Percentiles rank a stretch among this genome's conserved stretches.
Conservation (phyloP, 2,888 invertebrate genomes). For the Agrochola litura region DNA sequence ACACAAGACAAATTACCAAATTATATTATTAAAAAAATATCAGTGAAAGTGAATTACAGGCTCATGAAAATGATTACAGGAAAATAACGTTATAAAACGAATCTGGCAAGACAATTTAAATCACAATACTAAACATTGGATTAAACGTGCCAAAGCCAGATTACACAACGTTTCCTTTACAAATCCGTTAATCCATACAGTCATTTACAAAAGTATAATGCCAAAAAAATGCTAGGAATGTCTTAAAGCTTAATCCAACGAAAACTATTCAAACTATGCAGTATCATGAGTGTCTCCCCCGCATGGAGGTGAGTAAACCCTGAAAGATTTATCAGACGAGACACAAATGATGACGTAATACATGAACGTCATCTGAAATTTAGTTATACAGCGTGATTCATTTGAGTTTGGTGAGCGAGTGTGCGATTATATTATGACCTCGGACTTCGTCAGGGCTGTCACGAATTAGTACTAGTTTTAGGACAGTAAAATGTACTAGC, state of each 20-base stretch:
- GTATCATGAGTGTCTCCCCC: constrained; percentile 54
- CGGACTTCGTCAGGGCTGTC: constrained; percentile 68
- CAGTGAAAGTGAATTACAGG: background rate
- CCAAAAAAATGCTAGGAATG: constrained; percentile 50
- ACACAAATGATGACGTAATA: constrained; percentile 59
- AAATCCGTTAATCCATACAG: constrained; percentile 35
- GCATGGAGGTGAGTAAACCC: constrained; percentile 66
- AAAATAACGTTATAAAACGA: background rate
- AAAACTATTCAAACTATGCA: constrained; percentile 34
- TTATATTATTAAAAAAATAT: too few relatives aligned
- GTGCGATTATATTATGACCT: constrained; percentile 66
- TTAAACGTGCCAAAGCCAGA: background rate
- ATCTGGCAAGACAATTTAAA: background rate
- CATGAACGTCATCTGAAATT: constrained; percentile 64
- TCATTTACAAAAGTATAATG: constrained; percentile 49
- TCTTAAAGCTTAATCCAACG: constrained; percentile 32
- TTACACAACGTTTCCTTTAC: constrained; percentile 24
- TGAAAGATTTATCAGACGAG: constrained; percentile 57
- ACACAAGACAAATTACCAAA: too few relatives aligned
- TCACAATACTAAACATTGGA: background rate
- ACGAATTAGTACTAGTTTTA: background rate
- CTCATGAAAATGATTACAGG: background rate
- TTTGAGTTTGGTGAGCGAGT: constrained; percentile 68
- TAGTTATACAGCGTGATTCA: constrained; percentile 74
- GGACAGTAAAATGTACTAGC: background rate